phyloP scores from a whole-genome alignment of 2,888 invertebrate species.

The Ashinkailepas kermadecensis region DNA sequence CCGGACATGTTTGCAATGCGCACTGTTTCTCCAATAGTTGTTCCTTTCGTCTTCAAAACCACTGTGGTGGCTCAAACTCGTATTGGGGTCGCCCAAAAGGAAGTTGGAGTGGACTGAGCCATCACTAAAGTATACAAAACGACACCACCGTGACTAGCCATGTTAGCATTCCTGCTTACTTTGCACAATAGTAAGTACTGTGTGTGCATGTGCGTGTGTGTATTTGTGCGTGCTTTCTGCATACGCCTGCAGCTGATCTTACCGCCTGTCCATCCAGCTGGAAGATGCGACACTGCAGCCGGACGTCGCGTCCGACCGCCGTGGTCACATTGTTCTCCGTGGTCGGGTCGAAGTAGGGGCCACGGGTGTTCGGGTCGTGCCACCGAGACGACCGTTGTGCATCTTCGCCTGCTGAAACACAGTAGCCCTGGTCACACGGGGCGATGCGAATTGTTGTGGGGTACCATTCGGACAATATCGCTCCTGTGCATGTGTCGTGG shows the following conservation, averaged over 20 bases:
- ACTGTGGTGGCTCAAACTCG: no score
- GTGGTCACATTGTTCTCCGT: not conserved
- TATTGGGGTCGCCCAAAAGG: no score
- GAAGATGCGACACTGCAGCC: slow-evolving; percentile 4
- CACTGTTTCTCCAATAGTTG: no score
- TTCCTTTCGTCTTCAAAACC: no score
- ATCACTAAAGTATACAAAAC: no score
- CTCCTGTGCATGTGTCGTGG: no score
- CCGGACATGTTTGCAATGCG: not conserved
- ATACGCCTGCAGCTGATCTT: not conserved
- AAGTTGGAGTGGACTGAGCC: no score
- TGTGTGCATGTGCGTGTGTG: not conserved
- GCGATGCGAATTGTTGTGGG: no score
- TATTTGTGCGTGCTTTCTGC: no score
- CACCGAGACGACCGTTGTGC: not conserved
- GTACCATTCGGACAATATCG: no score
- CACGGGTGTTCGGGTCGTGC: slow-evolving; percentile 1
- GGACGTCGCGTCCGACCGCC: not conserved
- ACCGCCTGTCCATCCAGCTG: slow-evolving; percentile 4
- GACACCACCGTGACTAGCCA: no score
- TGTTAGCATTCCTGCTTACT: not conserved
- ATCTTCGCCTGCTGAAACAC: not conserved
- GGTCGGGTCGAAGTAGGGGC: slow-evolving; percentile 16
- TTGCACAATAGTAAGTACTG: not conserved
- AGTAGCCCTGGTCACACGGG: no score